Percentiles rank a stretch among this genome's conserved stretches.
phyloP scores from a whole-genome alignment of 2,797 vertebrate genomes.

The Danio choprae region DNA sequence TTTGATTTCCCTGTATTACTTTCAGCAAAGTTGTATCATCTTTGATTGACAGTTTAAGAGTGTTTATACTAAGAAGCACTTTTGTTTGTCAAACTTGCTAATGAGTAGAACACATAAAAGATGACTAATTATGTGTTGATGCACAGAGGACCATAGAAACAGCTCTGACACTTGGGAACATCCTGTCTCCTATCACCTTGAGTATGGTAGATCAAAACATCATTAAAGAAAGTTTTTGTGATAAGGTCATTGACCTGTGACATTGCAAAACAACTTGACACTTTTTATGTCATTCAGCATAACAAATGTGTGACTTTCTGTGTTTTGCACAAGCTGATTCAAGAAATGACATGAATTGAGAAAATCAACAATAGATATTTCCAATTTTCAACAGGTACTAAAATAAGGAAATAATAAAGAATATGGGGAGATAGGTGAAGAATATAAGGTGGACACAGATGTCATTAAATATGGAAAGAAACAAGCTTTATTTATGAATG shows the following conservation, averaged over 20 bases:
- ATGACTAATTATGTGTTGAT: background rate
- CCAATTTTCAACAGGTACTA: no score
- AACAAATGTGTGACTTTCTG: no score
- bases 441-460: no score
- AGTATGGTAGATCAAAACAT: conserved; percentile 16
- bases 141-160: background rate
- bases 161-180: conserved; percentile 11
- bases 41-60: background rate
- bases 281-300: background rate
- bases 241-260: background rate
- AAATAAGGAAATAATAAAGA: no score
- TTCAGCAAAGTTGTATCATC: background rate
- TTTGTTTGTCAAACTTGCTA: background rate
- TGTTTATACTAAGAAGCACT: background rate
- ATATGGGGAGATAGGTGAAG: no score
- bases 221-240: background rate
- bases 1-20: no score
- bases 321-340: no score
- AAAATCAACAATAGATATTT: no score
- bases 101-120: background rate
- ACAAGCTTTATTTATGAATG: no score
- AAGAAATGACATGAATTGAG: no score
- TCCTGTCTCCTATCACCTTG: conserved; percentile 8
- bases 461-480: no score
- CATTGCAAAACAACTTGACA: background rate